Evolutionary conservation across 2,113 vertebrate species (phyloP).

Genomic region (Rissa tridactyla): DNA sequence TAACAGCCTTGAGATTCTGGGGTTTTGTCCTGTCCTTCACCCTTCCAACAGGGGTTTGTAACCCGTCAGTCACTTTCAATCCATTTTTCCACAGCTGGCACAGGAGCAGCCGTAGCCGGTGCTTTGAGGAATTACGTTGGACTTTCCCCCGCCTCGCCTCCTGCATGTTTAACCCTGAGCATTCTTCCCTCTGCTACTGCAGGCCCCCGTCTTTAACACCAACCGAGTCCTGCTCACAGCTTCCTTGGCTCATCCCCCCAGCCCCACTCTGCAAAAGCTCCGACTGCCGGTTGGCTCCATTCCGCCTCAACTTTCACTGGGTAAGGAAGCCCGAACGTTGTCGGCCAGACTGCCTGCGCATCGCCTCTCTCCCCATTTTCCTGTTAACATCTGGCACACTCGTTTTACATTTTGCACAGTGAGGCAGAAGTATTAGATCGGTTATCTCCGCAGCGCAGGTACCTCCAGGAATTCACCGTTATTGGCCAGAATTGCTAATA

Average conservation of each 20-base stretch:
- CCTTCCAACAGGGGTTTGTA: not conserved
- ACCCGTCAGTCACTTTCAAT: not conserved
- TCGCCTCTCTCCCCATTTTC: not conserved
- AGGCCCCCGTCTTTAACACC: not conserved
- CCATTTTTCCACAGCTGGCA: not conserved
- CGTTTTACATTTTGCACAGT: not conserved
- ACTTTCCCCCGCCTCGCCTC: not conserved
- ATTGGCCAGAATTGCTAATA: not conserved
- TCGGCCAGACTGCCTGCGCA: not conserved
- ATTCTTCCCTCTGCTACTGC: not conserved
- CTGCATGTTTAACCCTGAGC: not conserved
- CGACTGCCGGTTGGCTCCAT: not conserved
- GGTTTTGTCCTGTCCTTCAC: not conserved
- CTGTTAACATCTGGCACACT: not conserved
- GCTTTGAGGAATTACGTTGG: not conserved
- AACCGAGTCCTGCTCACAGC: rapidly evolving
- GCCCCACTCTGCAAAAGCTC: not conserved
- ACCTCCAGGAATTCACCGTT: not conserved
- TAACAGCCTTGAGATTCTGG: not conserved
- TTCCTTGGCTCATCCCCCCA: not conserved
- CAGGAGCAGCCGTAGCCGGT: not conserved
- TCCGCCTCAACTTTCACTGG: not conserved
- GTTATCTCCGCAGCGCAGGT: not conserved
- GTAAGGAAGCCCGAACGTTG: not conserved
- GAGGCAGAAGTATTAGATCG: not conserved